Conservation (phyloP, 2,113 vertebrate genomes). For the Semicossyphus pulcher region DNA sequence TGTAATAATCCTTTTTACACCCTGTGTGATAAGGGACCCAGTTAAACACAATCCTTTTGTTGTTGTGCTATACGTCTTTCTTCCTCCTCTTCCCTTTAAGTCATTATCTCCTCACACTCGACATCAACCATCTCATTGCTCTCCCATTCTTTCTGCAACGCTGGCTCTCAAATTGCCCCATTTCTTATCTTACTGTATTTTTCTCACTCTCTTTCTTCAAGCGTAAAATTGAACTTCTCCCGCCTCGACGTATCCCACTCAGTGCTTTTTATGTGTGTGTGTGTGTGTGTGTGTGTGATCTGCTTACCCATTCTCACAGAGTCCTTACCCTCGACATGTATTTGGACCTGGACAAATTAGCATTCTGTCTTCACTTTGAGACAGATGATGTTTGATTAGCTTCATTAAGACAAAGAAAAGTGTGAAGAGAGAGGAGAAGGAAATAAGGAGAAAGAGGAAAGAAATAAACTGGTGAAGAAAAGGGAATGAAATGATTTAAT, state of each 20-base stretch:
- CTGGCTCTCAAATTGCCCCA: constrained; percentile 27
- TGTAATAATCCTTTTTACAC: constrained; percentile 5
- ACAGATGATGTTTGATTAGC: no score
- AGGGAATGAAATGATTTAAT: no score
- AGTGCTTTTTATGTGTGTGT: not conserved
- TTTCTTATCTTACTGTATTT: constrained; percentile 22
- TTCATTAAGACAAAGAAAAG: no score
- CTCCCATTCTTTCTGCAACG: constrained; percentile 17
- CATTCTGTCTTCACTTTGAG: no score
- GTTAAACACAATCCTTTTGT: constrained; percentile 12
- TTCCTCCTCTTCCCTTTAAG: constrained; percentile 1
- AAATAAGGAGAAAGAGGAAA: no score
- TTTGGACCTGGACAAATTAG: constrained; percentile 6
- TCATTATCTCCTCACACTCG: constrained; percentile 8
- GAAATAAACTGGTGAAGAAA: no score
- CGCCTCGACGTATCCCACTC: constrained; percentile 3
- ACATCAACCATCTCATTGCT: constrained; percentile 29
- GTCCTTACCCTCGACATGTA: constrained; percentile 7
- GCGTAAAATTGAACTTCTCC: constrained; percentile 52
- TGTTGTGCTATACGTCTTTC: not conserved
- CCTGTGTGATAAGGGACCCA: constrained; percentile 8
- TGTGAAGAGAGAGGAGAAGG: no score
- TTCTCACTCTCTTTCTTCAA: constrained; percentile 43
- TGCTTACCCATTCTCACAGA: not conserved
- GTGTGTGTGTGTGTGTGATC: not conserved